Percentiles rank a stretch among this genome's conserved stretches.
phyloP scores from a whole-genome alignment of 2,888 invertebrate genomes.

The Strigamia transsilvanica region DNA sequence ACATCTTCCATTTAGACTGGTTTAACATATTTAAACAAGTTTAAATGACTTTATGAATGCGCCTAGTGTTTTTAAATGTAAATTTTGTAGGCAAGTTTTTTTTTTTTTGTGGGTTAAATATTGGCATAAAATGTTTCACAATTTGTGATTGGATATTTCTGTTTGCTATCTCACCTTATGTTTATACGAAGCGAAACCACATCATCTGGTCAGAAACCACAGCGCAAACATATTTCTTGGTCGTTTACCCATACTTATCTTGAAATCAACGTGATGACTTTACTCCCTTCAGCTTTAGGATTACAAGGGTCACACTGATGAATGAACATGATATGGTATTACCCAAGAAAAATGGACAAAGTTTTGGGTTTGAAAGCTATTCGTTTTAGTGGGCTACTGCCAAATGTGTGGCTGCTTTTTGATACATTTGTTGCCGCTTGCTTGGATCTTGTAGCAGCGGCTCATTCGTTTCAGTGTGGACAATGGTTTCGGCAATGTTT shows the following conservation, averaged over 20 bases:
- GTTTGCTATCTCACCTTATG: slow-evolving; percentile 5
- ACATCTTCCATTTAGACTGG: no score
- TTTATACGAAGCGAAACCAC: not conserved
- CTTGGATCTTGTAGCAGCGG: slow-evolving; percentile 20
- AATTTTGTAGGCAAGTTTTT: no score
- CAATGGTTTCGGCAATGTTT: slow-evolving; percentile 10
- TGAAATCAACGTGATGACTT: not conserved
- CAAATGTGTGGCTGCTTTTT: slow-evolving; percentile 44
- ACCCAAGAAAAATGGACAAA: slow-evolving; percentile 39
- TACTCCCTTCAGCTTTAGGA: slow-evolving; percentile 46
- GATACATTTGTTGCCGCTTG: slow-evolving; percentile 47
- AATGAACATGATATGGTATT: slow-evolving; percentile 38
- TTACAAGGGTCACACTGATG: slow-evolving; percentile 37
- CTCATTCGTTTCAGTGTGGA: slow-evolving; percentile 48
- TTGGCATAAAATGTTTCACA: not conserved
- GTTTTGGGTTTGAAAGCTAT: slow-evolving; percentile 48
- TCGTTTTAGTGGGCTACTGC: slow-evolving; percentile 46
- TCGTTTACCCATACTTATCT: slow-evolving; percentile 35
- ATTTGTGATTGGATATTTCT: not conserved
- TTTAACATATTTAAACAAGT: no score
- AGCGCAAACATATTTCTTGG: slow-evolving; percentile 40
- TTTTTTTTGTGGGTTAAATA: not conserved
- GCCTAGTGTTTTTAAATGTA: no score
- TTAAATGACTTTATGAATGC: no score
- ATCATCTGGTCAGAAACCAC: slow-evolving; percentile 27